phyloP scores from a whole-genome alignment of 2,888 invertebrate species.

The Pristionchus fissidentatus region DNA sequence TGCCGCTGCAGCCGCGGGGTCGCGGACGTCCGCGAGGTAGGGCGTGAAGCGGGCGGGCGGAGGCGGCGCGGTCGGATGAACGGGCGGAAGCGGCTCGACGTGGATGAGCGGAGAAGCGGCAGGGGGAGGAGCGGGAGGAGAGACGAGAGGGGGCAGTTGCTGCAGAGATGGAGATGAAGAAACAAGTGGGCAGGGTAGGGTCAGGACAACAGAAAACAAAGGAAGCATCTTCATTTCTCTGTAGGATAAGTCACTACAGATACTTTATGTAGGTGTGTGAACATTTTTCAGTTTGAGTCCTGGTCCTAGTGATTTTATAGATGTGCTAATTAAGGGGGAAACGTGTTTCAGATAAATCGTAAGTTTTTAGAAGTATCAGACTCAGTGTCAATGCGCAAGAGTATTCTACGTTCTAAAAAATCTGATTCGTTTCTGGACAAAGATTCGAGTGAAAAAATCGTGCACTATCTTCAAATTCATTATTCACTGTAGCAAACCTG shows the following conservation, averaged over 20 bases:
- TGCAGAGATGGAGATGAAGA: too few relatives aligned
- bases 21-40: slow-evolving; percentile 50
- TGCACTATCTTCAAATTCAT: too few relatives aligned
- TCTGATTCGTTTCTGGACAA: too few relatives aligned
- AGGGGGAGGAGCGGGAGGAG: slow-evolving; percentile 5
- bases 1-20: background rate
- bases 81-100: background rate
- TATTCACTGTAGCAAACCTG: too few relatives aligned
- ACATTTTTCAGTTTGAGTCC: too few relatives aligned
- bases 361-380: too few relatives aligned
- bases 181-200: background rate
- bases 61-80: slow-evolving; percentile 53
- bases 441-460: too few relatives aligned
- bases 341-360: too few relatives aligned
- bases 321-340: too few relatives aligned
- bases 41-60: slow-evolving; percentile 62
- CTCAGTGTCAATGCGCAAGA: too few relatives aligned
- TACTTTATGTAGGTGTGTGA: background rate
- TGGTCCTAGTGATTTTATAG: too few relatives aligned
- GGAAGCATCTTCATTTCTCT: background rate
- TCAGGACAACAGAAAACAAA: background rate
- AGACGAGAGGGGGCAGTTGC: background rate
- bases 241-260: background rate
- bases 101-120: background rate
- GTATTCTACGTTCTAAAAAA: too few relatives aligned